Evolutionary conservation across 2,888 invertebrate genomes (phyloP).

Genomic region (Nyleta sp.): DNA sequence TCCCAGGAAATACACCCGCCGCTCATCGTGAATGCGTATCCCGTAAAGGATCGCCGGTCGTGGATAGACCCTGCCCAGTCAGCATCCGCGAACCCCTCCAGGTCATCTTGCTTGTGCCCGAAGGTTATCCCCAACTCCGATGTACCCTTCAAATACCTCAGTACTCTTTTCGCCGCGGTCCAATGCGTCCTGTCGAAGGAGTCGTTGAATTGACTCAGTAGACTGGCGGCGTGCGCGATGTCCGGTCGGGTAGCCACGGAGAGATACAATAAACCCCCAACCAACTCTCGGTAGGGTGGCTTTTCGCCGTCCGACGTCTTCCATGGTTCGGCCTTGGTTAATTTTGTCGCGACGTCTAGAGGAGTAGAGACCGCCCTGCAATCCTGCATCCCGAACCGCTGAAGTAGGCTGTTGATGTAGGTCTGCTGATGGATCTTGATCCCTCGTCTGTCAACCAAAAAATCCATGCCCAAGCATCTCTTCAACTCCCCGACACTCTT

Average conservation of each 20-base stretch:
- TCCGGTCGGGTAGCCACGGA: slow-evolving; percentile 39
- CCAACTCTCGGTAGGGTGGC: slow-evolving; percentile 47
- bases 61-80: slow-evolving; percentile 10
- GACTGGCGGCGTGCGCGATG: neutral
- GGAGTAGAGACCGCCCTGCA: too few species aligned
- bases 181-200: slow-evolving; percentile 48
- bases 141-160: slow-evolving; percentile 2
- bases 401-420: too few species aligned
- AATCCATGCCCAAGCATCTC: too few species aligned
- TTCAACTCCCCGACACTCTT: too few species aligned
- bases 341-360: too few species aligned
- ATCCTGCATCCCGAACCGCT: too few species aligned
- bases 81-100: neutral
- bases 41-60: slow-evolving; percentile 49
- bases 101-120: neutral
- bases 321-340: neutral
- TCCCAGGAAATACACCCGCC: slow-evolving; percentile 4
- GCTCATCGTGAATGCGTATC: slow-evolving; percentile 13
- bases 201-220: neutral
- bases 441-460: too few species aligned
- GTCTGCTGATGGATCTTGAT: too few species aligned
- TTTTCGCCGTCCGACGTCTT: slow-evolving; percentile 21
- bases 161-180: slow-evolving; percentile 3
- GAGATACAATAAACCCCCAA: slow-evolving; percentile 52
- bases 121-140: neutral